These are phyloP conservation scores for Mustelus asterias DNA, from an alignment of 2,113 vertebrate genomes.

Conservation along the genomic window DNA sequence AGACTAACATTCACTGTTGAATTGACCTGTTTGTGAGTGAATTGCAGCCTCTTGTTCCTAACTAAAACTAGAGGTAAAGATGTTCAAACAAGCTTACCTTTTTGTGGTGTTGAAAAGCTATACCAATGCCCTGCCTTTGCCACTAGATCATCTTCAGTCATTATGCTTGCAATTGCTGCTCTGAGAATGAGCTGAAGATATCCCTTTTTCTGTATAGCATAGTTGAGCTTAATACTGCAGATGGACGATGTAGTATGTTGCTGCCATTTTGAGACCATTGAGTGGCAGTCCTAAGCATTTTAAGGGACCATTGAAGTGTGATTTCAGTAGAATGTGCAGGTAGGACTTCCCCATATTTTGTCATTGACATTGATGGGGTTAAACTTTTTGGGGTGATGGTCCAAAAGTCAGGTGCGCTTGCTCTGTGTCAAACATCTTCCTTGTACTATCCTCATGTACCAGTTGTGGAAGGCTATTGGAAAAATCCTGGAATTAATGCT, in stretches of 20 bases:
- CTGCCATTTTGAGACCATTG: not conserved
- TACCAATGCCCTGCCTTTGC: not conserved
- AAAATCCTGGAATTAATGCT: not conserved
- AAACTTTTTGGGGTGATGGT: not conserved
- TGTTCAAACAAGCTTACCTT: not conserved
- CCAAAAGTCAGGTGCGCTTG: not conserved
- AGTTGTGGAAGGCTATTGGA: not conserved
- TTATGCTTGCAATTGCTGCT: not conserved
- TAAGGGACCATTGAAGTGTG: not conserved
- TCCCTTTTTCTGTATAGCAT: not conserved
- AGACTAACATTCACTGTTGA: not conserved
- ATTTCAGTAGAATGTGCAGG: not conserved
- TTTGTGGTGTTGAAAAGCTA: not conserved
- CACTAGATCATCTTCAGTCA: not conserved
- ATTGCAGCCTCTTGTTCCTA: not conserved
- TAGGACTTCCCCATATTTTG: not conserved
- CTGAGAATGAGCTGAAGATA: not conserved
- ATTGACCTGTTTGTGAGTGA: not conserved
- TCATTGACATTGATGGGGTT: not conserved
- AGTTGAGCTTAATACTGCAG: not conserved
- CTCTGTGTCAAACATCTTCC: not conserved
- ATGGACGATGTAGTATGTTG: too few species aligned
- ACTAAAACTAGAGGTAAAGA: not conserved
- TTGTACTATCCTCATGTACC: not conserved
- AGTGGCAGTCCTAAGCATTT: not conserved